Conservation (phyloP, 2,113 vertebrate species). For the Sphyrna mokarran region DNA sequence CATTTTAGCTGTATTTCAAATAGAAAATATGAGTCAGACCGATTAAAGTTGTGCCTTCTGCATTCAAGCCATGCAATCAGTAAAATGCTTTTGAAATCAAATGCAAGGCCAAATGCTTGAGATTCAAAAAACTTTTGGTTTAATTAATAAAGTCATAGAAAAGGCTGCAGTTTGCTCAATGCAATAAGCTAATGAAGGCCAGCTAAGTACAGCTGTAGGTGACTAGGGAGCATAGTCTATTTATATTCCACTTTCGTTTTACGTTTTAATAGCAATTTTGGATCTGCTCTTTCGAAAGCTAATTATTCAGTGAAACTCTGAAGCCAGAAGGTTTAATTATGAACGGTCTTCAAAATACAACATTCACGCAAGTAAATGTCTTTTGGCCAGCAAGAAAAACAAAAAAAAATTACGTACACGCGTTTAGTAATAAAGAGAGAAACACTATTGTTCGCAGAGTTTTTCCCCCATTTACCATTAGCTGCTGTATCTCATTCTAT, state of each 20-base stretch:
- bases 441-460: background rate
- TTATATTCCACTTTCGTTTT: background rate
- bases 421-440: background rate
- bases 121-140: background rate
- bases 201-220: too few species aligned
- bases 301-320: background rate
- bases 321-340: background rate
- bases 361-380: background rate
- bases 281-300: background rate
- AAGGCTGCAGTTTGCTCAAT: background rate
- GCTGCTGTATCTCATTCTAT: constrained; percentile 72
- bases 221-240: background rate
- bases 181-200: background rate
- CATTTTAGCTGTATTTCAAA: background rate
- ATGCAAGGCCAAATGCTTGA: background rate
- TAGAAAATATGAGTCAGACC: background rate
- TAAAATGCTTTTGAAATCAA: background rate
- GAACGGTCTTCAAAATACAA: background rate
- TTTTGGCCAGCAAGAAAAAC: background rate
- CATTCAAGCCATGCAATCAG: background rate
- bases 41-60: background rate
- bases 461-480: constrained; percentile 17
- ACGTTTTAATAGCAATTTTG: background rate
- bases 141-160: background rate
- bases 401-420: background rate